Base-by-base conservation (phyloP, 2,797 vertebrate genomes). In the Lemur catta region DNA sequence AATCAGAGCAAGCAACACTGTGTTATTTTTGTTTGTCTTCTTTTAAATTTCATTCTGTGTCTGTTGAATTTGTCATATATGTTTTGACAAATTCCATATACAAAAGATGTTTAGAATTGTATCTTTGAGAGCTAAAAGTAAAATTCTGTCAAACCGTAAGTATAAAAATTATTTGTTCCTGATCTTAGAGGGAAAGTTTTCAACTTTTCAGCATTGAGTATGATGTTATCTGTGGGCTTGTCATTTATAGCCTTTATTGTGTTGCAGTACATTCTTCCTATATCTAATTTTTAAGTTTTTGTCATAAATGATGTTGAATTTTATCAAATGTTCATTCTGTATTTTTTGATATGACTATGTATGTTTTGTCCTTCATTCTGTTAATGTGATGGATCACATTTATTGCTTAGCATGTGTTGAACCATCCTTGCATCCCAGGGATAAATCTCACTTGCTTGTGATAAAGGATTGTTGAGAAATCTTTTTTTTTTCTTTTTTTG, bases 181-280 rank as follows among this genome's bases (percentile, higher is more conserved):
- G 14, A 22, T 4, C 7, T 48, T 67, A 80, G 18, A 63, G 9
- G 1, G 61, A 79, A 84, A 57, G 0, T 0, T 18, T 61, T 52
- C 15, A 15, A 28, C 2, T 43, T 69, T 41, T 76, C 48, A 71
- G 11, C 0, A 4, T 15, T 69, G 10, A 43, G 4, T n/a, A 41
- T 48, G 20, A 46, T 38, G 4, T 33, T 41, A 50, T 22, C 18
- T 92, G 1, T 89, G 17, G 12, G n/a, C 9, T 30, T 71, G 4
- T 15, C 7, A 71, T 61, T 85, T 10, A 3, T 5, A 35, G 2
- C 0, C 1, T 74, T 52, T 24, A 33, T 46, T 80, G 1, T 26
- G 0, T 17, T 82, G n/a, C 1, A 69, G 1, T 57, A 10, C 1
- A 1, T n/a, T 24, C 5, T 50, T 59, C 28, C 8, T 50, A 24